Evolutionary conservation across 2,113 vertebrate species (phyloP).

Genomic region (Paracyprichromis sp.): DNA sequence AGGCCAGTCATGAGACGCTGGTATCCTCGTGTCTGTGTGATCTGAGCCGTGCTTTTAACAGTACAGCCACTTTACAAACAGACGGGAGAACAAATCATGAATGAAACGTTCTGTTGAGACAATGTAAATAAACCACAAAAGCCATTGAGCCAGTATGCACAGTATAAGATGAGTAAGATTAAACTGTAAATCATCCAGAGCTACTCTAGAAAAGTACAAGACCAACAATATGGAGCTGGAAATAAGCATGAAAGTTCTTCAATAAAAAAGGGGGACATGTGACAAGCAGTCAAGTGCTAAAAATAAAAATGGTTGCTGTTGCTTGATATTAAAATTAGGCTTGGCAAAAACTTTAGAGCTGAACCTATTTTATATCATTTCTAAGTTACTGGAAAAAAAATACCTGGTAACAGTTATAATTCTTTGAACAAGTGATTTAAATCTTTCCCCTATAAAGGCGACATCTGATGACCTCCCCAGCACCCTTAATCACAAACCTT

Average conservation of each 20-base stretch:
- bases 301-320: not conserved
- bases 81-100: not conserved
- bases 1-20: constrained; percentile 47
- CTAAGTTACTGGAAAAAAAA: not conserved
- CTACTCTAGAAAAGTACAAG: not conserved
- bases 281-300: not conserved
- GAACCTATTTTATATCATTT: not conserved
- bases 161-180: not conserved
- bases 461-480: not conserved
- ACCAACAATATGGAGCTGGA: not conserved
- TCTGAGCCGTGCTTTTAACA: not conserved
- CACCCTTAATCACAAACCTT: not conserved
- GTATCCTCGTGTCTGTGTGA: not conserved
- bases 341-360: not conserved
- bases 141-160: not conserved
- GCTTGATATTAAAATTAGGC: not conserved
- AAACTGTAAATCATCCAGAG: not conserved
- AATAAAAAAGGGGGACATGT: not conserved
- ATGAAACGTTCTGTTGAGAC: not conserved
- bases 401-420: not conserved
- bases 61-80: not conserved
- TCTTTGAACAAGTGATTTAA: not conserved
- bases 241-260: not conserved
- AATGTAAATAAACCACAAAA: not conserved
- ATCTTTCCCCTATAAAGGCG: not conserved